A percentile compares a stretch with the other conserved stretches of the same genome.
phyloP scores from a whole-genome alignment of 2,797 vertebrate genomes.

The Capromys pilorides region DNA sequence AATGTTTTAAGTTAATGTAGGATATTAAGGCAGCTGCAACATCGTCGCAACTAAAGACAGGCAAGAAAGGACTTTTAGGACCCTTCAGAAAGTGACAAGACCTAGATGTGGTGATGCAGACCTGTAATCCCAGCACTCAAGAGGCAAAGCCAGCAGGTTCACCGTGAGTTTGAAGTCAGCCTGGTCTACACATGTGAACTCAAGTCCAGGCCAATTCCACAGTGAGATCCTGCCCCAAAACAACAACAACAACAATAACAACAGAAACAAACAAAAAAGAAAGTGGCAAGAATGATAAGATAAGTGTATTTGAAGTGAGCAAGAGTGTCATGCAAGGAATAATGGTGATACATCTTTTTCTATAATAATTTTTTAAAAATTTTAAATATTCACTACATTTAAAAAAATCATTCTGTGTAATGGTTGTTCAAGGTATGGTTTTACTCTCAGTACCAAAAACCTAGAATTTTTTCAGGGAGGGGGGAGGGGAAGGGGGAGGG shows the following conservation, averaged over 20 bases:
- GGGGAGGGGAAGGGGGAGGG: not conserved
- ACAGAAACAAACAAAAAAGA: not conserved
- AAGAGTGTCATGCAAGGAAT: not conserved
- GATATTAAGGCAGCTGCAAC: not conserved
- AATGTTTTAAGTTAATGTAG: not conserved
- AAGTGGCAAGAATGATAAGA: not conserved
- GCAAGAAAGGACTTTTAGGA: not conserved
- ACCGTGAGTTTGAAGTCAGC: not conserved
- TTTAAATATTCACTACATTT: not conserved
- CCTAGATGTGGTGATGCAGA: not conserved
- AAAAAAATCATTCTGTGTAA: not conserved
- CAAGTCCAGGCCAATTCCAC: not conserved
- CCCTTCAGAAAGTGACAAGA: not conserved
- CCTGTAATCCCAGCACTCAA: not conserved
- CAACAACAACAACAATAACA: not conserved
- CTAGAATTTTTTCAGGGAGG: too few species aligned
- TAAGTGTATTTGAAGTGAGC: not conserved
- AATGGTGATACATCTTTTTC: not conserved
- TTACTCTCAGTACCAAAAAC: not conserved
- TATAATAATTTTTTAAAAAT: not conserved
- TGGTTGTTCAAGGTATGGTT: constrained; percentile 4
- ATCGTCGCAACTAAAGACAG: not conserved
- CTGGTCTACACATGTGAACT: not conserved
- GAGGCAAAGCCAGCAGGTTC: not conserved
- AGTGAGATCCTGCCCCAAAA: not conserved